These are phyloP conservation scores for Agrotis exclamationis DNA, from an alignment of 2,888 invertebrate genomes.

Conservation along the genomic window DNA sequence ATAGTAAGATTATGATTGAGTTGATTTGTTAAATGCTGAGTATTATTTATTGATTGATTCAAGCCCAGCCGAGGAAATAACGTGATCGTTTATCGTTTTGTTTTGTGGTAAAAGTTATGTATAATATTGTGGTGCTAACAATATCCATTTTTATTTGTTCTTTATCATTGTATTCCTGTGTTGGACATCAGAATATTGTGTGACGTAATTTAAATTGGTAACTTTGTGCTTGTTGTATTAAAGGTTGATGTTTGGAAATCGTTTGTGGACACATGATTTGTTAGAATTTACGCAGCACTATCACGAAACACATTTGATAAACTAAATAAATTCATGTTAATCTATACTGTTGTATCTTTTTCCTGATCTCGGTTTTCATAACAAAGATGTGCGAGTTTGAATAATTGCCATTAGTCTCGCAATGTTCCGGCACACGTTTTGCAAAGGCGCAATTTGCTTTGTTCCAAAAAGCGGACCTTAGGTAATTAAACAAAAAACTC, in stretches of 20 bases:
- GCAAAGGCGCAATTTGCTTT: slow-evolving; percentile 38
- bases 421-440: slow-evolving; percentile 47
- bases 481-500: not conserved
- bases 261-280: slow-evolving; percentile 84
- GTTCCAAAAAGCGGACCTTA: slow-evolving; percentile 39
- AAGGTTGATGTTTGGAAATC: slow-evolving; percentile 79
- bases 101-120: slow-evolving; percentile 71
- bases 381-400: slow-evolving; percentile 44
- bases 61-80: slow-evolving; percentile 64
- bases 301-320: slow-evolving; percentile 88
- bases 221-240: slow-evolving; percentile 76
- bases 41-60: slow-evolving; percentile 69
- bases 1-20: slow-evolving; percentile 40
- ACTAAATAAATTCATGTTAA: slow-evolving; percentile 90
- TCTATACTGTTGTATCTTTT: slow-evolving; percentile 74
- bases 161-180: slow-evolving; percentile 41
- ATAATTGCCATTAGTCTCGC: slow-evolving; percentile 59
- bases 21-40: slow-evolving; percentile 67
- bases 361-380: slow-evolving; percentile 43
- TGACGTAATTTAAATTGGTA: slow-evolving; percentile 59
- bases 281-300: slow-evolving; percentile 86
- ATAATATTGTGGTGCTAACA: slow-evolving; percentile 74
- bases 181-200: slow-evolving; percentile 47
- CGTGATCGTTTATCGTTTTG: slow-evolving; percentile 72
- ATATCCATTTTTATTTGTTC: slow-evolving; percentile 60